These are phyloP conservation scores for Miltochrista miniata DNA, from an alignment of 2,888 invertebrate species.

Conservation along the genomic window DNA sequence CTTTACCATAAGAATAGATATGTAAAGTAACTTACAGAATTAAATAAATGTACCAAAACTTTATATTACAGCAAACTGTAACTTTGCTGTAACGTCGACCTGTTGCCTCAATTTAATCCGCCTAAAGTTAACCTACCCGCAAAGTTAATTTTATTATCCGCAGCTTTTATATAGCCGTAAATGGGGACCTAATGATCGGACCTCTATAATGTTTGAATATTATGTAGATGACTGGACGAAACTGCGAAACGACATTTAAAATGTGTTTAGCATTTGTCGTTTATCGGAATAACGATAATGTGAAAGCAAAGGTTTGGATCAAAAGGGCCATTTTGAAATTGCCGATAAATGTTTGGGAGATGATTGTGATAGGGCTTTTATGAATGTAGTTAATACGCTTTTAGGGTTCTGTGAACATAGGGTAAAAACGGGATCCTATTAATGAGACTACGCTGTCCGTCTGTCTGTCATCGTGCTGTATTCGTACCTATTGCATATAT, in stretches of 20 bases:
- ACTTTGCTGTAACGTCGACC: background rate
- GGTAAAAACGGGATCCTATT: too few species aligned
- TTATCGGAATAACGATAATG: background rate
- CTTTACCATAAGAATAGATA: too few species aligned
- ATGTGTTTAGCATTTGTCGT: slow-evolving; percentile 12
- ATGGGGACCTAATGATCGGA: slow-evolving; percentile 12
- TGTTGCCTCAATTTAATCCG: background rate
- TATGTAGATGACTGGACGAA: slow-evolving; percentile 22
- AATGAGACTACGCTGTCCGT: too few species aligned
- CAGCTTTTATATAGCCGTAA: slow-evolving; percentile 7
- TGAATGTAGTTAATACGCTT: too few species aligned
- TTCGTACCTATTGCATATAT: too few species aligned
- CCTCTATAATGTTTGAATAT: slow-evolving; percentile 5
- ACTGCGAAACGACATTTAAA: slow-evolving; percentile 20
- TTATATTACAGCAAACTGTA: background rate
- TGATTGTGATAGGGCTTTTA: too few species aligned
- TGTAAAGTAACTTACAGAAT: too few species aligned
- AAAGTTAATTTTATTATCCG: slow-evolving; percentile 21
- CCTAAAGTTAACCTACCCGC: slow-evolving; percentile 7
- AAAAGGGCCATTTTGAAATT: background rate
- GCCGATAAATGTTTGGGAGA: background rate
- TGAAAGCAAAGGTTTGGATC: background rate
- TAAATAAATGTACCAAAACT: too few species aligned
- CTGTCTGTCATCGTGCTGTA: too few species aligned
- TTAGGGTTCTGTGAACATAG: too few species aligned